Evolutionary conservation across 1,140 invertebrate species (phyloP).

Genomic region (Euwallacea fornicatus): DNA sequence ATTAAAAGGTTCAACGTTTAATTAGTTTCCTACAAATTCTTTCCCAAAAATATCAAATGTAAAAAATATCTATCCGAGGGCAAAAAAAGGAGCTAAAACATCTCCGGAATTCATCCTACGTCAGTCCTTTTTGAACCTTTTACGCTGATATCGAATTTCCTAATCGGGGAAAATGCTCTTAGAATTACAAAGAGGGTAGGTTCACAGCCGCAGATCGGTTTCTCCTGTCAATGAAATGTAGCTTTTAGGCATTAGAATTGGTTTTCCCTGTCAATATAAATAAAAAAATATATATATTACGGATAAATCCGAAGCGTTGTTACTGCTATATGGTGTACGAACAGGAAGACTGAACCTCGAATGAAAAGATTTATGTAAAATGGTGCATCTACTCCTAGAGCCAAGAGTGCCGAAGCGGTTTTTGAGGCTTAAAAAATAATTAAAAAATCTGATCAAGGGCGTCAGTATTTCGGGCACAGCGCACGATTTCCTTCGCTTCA

Average conservation of each 20-base stretch:
- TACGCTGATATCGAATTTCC: neutral
- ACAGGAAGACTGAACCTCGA: neutral
- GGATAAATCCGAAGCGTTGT: neutral
- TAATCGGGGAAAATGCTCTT: conserved; percentile 3
- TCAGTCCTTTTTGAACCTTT: conserved; percentile 3
- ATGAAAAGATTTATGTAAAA: neutral
- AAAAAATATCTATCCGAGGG: neutral
- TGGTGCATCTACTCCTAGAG: neutral
- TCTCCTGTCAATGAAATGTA: neutral
- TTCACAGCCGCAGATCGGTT: neutral
- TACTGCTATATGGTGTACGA: neutral
- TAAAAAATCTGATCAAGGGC: no score
- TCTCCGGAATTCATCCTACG: neutral
- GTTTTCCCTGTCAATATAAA: neutral
- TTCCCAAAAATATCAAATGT: neutral
- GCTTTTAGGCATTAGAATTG: neutral
- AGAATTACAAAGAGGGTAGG: neutral
- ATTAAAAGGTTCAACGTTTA: neutral
- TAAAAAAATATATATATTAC: neutral
- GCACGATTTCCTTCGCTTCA: no score
- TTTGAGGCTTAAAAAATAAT: neutral
- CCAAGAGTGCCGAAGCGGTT: neutral
- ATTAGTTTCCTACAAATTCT: neutral
- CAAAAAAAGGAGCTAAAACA: neutral
- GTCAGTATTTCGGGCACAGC: no score